Conservation (phyloP, 2,888 invertebrate genomes). For the Idaea dimidiata region DNA sequence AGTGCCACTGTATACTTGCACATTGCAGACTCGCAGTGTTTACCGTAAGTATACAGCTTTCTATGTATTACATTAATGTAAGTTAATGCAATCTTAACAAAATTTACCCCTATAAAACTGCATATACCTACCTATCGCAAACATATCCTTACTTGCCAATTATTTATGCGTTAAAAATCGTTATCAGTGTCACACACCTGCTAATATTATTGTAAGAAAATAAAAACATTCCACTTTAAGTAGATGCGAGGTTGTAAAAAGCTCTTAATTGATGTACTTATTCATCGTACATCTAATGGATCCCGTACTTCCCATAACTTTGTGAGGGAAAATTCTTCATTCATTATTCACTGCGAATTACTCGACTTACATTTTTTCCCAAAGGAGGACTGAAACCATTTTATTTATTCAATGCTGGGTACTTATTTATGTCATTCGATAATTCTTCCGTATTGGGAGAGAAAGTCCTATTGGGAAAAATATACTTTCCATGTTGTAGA, state of each 20-base stretch:
- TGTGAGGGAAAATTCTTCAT: slow-evolving; percentile 54
- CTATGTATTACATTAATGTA: slow-evolving; percentile 9
- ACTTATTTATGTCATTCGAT: slow-evolving; percentile 54
- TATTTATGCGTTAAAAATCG: no score
- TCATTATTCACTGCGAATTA: slow-evolving; percentile 74
- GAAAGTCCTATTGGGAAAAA: slow-evolving; percentile 35
- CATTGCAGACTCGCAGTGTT: not conserved
- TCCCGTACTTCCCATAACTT: slow-evolving; percentile 45
- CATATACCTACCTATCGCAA: no score
- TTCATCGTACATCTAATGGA: slow-evolving; percentile 47
- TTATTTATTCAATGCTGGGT: slow-evolving; percentile 60
- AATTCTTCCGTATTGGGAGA: slow-evolving; percentile 44
- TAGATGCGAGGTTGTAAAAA: slow-evolving; percentile 15
- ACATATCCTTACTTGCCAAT: no score
- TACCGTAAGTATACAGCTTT: slow-evolving; percentile 15
- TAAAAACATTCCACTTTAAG: no score
- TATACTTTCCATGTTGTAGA: slow-evolving; percentile 21
- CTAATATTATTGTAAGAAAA: no score
- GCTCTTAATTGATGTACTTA: slow-evolving; percentile 52
- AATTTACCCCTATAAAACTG: no score
- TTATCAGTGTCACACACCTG: no score
- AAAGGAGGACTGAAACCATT: slow-evolving; percentile 55
- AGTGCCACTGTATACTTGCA: slow-evolving; percentile 15
- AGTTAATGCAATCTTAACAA: no score
- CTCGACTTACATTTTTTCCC: slow-evolving; percentile 63